Conservation (phyloP, 2,888 invertebrate species). For the Petrolisthes cinctipes region DNA sequence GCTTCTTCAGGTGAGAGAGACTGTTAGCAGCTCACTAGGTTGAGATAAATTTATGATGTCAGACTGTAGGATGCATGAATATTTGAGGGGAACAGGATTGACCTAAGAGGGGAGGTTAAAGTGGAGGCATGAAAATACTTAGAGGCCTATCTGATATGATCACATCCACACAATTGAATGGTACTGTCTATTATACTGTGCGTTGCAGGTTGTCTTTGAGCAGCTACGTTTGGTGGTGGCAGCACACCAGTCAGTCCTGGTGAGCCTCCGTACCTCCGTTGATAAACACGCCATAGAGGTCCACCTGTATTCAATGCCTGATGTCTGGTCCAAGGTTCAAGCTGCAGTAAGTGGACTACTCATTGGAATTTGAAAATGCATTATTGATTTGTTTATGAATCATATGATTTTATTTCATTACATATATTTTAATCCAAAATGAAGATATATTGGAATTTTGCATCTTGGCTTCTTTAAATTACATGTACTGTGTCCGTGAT, state of each 20-base stretch:
- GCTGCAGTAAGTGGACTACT: constrained; percentile 73
- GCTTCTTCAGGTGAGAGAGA: constrained; percentile 51
- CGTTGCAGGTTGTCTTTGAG: constrained; percentile 78
- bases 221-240: constrained; percentile 86
- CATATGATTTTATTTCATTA: constrained; percentile 26
- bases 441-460: background rate
- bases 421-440: background rate
- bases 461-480: background rate
- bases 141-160: too few species aligned
- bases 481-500: background rate
- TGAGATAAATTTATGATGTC: background rate
- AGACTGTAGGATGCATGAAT: background rate
- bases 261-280: constrained; percentile 76
- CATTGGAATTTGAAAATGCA: constrained; percentile 68
- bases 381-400: constrained; percentile 38
- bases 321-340: constrained; percentile 92
- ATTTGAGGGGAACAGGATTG: too few species aligned
- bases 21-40: background rate
- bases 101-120: too few species aligned
- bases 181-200: background rate
- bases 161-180: too few species aligned
- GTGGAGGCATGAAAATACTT: too few species aligned
- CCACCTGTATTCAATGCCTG: constrained; percentile 79
- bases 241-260: constrained; percentile 80
- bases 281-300: constrained; percentile 74